Conservation (phyloP, 2,797 vertebrate genomes). For the Aulostomus chinensis region DNA sequence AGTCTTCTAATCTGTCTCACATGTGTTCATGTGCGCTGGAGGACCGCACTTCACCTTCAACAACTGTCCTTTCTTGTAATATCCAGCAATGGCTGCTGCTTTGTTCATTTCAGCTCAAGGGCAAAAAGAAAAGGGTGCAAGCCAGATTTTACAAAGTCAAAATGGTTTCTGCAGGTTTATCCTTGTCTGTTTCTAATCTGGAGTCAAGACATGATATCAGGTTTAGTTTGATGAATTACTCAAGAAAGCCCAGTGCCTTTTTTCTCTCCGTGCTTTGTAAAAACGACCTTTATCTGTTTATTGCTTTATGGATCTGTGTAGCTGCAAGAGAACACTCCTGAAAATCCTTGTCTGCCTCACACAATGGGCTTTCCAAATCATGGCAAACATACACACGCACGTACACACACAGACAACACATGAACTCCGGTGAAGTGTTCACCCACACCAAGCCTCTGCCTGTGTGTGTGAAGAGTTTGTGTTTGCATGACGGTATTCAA, state of each 20-base stretch:
- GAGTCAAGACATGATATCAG: conserved; percentile 16
- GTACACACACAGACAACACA: conserved; percentile 34
- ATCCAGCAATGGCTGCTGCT: conserved; percentile 9
- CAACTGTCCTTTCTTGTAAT: conserved; percentile 33
- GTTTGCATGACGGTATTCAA: conserved; percentile 22
- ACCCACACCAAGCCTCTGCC: conserved; percentile 9
- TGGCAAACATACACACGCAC: conserved; percentile 52
- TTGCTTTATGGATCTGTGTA: conserved; percentile 50
- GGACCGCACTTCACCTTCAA: conserved; percentile 14
- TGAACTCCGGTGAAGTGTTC: conserved; percentile 47
- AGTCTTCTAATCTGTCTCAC: not conserved
- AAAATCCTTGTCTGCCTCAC: conserved; percentile 30
- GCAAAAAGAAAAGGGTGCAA: conserved; percentile 18
- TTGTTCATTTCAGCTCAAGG: conserved; percentile 31
- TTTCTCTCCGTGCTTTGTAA: conserved; percentile 1
- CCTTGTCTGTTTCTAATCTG: conserved; percentile 16
- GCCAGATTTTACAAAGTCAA: conserved; percentile 7
- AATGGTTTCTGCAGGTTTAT: conserved; percentile 12
- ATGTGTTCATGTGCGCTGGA: conserved; percentile 12
- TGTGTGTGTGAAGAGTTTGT: conserved; percentile 25
- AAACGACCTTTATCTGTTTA: conserved; percentile 54
- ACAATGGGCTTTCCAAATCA: conserved; percentile 34
- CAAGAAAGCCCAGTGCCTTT: not conserved
- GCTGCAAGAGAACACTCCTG: conserved; percentile 21
- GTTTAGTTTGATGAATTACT: conserved; percentile 13